These are phyloP conservation scores for Protaetia brevitarsis DNA, from an alignment of 1,140 invertebrate genomes.

Conservation along the genomic window DNA sequence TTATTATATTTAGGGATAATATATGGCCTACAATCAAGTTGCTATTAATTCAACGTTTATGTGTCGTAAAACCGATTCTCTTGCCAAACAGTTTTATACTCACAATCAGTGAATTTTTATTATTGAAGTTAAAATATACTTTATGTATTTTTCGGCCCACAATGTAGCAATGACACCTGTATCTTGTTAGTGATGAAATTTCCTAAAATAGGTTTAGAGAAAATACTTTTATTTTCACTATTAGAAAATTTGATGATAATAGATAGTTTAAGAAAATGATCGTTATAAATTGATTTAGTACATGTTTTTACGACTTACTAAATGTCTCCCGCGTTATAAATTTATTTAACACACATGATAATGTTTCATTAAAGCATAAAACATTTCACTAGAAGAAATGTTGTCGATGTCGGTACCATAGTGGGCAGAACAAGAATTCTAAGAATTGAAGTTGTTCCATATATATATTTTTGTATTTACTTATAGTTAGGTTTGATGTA, in stretches of 20 bases:
- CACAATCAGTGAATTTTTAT: conserved; percentile 3
- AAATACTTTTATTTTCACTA: background rate
- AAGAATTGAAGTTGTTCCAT: background rate
- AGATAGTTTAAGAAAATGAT: background rate
- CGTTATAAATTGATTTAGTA: background rate
- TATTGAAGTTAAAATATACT: background rate
- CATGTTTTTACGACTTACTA: background rate
- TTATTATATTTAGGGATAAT: conserved; percentile 2
- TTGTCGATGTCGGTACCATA: background rate
- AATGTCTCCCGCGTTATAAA: background rate
- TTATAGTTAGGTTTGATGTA: background rate
- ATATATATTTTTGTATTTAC: background rate
- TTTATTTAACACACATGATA: background rate
- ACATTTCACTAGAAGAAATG: background rate
- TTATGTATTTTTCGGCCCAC: background rate
- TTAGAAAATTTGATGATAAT: no score
- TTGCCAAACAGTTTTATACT: conserved; percentile 15
- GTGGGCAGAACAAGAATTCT: background rate
- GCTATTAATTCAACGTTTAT: conserved; percentile 12
- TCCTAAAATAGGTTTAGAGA: background rate
- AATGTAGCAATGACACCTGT: background rate
- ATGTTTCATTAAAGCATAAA: background rate
- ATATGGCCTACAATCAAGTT: conserved; percentile 1
- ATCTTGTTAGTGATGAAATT: background rate
- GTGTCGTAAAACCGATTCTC: conserved; percentile 5